Base-by-base conservation (phyloP, 2,888 invertebrate species). In the Diachrysia chrysitis region DNA sequence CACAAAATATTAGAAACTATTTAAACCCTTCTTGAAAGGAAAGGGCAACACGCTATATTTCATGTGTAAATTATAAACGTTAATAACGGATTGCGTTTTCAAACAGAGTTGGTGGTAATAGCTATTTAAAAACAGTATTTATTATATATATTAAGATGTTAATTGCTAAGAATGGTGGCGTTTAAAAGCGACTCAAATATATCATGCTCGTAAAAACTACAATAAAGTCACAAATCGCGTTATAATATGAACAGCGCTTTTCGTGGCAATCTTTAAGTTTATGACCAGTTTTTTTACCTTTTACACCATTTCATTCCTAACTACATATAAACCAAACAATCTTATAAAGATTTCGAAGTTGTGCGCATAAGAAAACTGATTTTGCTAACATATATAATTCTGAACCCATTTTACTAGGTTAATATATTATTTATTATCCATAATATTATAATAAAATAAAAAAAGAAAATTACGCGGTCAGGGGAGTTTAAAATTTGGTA, bases 11-110 rank as follows among this genome's bases (percentile, higher is more conserved):
- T 42, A 42, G 6, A n/a, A 42, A 6, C 16, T n/a, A n/a, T 42
- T 42, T 42, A 42, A 42, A n/a, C 42, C 42, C 42, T 42, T 42
- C 42, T 37, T 37, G 37, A 42, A 59, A 54, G 29, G 25, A 65
- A 78, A 58, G 19, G 51, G 57, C 59, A 58, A 58, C 85, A 85
- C 84, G 85, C 83, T 29, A 85, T 71, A 75, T 86, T 85, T 80
- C 86, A 86, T 86, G 85, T 78, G 62, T 46, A 67, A 63, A 48
- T 70, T 68, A 69, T 73, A 71, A 76, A 69, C 72, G 71, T 61
- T 78, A 76, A 67, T 76, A 58, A 64, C 69, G 69, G 58, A 69
- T 76, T 58, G 77, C 79, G 68, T 73, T 79, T 73, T 64, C 67
- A 71, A 76, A 84, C 75, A 78, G 65, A 66, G 53, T 66, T 42